A percentile compares a stretch with the other conserved stretches of the same genome.
Evolutionary conservation across 2,113 vertebrate genomes (phyloP).

Genomic region (Leptobrachium ailaonicum): DNA sequence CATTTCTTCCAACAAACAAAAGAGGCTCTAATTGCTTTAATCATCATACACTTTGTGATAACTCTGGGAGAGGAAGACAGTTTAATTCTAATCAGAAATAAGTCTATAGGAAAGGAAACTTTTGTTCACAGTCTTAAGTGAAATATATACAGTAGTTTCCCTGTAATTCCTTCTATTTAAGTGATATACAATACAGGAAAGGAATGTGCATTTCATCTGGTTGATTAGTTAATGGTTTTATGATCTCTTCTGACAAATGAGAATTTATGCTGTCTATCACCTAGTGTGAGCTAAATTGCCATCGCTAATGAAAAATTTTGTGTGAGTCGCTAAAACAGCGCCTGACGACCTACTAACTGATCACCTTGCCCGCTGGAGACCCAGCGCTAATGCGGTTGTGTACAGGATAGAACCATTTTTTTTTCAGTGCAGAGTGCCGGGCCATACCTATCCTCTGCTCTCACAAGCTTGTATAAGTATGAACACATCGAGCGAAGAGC

Average conservation of each 20-base stretch:
- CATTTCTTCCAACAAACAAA: slow-evolving; percentile 86
- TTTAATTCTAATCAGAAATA: slow-evolving; percentile 78
- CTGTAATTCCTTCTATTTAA: not conserved
- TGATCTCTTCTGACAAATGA: slow-evolving; percentile 58
- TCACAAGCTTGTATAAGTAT: too few species aligned
- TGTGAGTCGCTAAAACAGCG: too few species aligned
- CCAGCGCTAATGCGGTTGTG: too few species aligned
- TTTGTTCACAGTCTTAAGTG: slow-evolving; percentile 54
- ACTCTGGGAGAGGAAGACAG: slow-evolving; percentile 86
- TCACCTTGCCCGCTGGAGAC: too few species aligned
- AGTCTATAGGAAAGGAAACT: slow-evolving; percentile 79
- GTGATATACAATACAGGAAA: slow-evolving; percentile 53
- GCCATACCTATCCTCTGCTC: too few species aligned
- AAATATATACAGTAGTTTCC: slow-evolving; percentile 22
- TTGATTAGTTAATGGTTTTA: slow-evolving; percentile 53
- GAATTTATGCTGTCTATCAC: slow-evolving; percentile 51
- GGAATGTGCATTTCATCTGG: slow-evolving; percentile 52
- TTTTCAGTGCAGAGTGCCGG: too few species aligned
- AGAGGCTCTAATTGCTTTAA: slow-evolving; percentile 98
- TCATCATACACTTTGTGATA: slow-evolving; percentile 90
- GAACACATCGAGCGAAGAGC: too few species aligned
- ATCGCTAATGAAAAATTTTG: not conserved
- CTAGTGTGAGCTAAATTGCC: slow-evolving; percentile 39
- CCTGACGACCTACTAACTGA: too few species aligned
- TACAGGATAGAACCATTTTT: too few species aligned